Percentiles rank a stretch among this genome's conserved stretches.
Evolutionary conservation across 2,888 invertebrate genomes (phyloP).

Genomic region (Ferrisia virgata): DNA sequence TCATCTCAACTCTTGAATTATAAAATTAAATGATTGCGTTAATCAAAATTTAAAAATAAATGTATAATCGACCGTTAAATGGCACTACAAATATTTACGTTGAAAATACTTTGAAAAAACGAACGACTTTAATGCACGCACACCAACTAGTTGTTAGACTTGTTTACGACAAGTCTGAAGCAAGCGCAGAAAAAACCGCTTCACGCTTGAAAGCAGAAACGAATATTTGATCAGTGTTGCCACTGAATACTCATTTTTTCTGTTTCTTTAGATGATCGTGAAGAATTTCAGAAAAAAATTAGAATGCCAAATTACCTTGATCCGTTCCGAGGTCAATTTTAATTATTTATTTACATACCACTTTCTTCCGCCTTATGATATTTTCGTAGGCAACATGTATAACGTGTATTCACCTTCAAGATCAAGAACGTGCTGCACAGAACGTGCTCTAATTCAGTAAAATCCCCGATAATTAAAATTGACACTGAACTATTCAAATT

Average conservation of each 20-base stretch:
- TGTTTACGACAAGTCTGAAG: slow-evolving; percentile 34
- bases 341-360: neutral
- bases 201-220: neutral
- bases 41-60: neutral
- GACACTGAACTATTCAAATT: too few relatives aligned
- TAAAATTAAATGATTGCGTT: neutral
- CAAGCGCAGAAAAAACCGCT: neutral
- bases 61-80: neutral
- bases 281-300: neutral
- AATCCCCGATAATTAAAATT: too few relatives aligned
- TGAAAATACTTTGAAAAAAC: neutral
- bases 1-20: too few relatives aligned
- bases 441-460: too few relatives aligned
- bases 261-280: neutral
- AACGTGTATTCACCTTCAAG: neutral
- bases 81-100: neutral
- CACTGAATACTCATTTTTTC: neutral
- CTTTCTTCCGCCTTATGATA: neutral
- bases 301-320: neutral
- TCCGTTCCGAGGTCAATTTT: neutral
- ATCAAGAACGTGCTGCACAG: too few relatives aligned
- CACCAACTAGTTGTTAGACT: slow-evolving; percentile 22
- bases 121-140: neutral
- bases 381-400: neutral
- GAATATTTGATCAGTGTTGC: slow-evolving; percentile 12